phyloP scores from a whole-genome alignment of 2,113 vertebrate genomes.

The Furnarius figulus region DNA sequence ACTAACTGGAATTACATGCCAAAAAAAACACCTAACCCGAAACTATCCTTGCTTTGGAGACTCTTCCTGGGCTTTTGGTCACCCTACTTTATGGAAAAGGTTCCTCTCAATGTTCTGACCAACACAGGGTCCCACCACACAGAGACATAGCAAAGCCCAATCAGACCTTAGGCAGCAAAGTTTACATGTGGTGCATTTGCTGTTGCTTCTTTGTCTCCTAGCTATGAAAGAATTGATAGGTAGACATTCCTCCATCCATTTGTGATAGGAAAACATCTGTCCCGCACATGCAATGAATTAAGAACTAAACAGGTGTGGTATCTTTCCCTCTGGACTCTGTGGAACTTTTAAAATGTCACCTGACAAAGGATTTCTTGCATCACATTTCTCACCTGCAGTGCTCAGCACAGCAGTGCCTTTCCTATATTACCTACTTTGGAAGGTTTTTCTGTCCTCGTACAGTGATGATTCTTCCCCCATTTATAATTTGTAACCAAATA shows the following conservation, averaged over 20 bases:
- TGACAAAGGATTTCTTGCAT: background rate
- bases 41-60: background rate
- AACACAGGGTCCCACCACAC: rapidly evolving
- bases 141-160: background rate
- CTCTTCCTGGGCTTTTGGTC: background rate
- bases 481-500: background rate
- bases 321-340: background rate
- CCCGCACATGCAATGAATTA: background rate
- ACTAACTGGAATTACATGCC: background rate
- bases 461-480: background rate
- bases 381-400: background rate
- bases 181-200: rapidly evolving
- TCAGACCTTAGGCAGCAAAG: background rate
- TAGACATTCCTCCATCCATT: background rate
- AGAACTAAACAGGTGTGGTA: background rate
- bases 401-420: background rate
- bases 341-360: background rate
- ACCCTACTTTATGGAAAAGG: background rate
- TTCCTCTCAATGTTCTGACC: background rate
- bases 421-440: background rate
- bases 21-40: background rate
- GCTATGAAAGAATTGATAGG: background rate
- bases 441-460: background rate
- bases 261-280: background rate
- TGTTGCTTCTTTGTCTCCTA: background rate